phyloP scores from a whole-genome alignment of 2,888 invertebrate species.

The Sphaerophoria taeniata region DNA sequence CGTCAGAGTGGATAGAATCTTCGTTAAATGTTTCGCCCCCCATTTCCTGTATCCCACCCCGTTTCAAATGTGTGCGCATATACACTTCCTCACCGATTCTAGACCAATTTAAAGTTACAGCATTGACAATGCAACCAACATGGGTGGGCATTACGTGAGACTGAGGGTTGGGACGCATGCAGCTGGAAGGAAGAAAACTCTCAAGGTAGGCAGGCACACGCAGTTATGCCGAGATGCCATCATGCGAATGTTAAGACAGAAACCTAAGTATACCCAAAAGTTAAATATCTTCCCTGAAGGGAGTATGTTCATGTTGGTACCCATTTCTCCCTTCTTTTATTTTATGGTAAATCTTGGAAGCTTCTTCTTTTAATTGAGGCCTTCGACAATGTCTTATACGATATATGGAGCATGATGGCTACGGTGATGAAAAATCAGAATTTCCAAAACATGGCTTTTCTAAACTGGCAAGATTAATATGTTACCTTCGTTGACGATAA shows the following conservation, averaged over 20 bases:
- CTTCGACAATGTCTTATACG: conserved; percentile 11
- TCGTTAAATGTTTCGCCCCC: conserved; percentile 41
- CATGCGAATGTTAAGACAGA: conserved; percentile 5
- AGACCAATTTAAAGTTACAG: conserved; percentile 61
- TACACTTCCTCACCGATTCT: not conserved
- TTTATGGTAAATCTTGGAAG: not conserved
- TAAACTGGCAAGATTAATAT: not conserved
- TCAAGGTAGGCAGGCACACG: conserved; percentile 31
- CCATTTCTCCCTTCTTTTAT: not conserved
- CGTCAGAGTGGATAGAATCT: conserved; percentile 34
- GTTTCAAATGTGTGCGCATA: conserved; percentile 30
- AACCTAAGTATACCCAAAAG: conserved; percentile 11
- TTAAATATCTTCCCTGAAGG: conserved; percentile 4
- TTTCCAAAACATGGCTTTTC: conserved; percentile 13
- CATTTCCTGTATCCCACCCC: not conserved
- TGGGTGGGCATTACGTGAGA: not conserved
- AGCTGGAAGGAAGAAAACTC: conserved; percentile 35
- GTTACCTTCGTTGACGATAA: not conserved
- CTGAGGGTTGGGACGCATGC: not conserved
- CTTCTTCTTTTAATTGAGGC: conserved; percentile 48
- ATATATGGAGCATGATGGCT: not conserved
- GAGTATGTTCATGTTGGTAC: conserved; percentile 17
- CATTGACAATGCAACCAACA: conserved; percentile 11
- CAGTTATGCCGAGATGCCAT: conserved; percentile 41
- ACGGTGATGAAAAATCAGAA: not conserved